Percentiles rank a stretch among this genome's conserved stretches.
These are phyloP conservation scores for Chrysolina americana DNA, from an alignment of 2,888 invertebrate genomes.

Conservation along the genomic window DNA sequence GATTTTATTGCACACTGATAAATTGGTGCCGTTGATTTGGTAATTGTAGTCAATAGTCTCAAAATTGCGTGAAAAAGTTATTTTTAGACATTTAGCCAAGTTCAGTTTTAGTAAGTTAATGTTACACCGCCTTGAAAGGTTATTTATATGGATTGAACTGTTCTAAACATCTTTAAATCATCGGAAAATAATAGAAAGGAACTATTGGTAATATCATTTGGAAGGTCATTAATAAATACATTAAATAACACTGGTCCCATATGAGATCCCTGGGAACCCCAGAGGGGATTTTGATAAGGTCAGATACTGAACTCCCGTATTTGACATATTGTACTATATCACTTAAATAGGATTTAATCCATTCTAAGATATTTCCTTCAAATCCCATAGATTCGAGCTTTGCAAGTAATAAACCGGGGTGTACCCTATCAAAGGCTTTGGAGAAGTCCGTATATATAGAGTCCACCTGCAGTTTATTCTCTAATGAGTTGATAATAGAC, in stretches of 20 bases:
- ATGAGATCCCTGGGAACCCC: conserved; percentile 30
- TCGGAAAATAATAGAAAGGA: conserved; percentile 27
- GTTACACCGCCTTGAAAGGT: conserved; percentile 23
- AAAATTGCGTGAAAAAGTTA: conserved; percentile 28
- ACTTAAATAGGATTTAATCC: conserved; percentile 30
- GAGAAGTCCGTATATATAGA: conserved; percentile 31
- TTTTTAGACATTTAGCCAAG: conserved; percentile 23
- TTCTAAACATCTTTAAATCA: conserved; percentile 24
- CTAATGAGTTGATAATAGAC: conserved; percentile 14
- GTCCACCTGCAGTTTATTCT: conserved; percentile 25
- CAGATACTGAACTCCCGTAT: conserved; percentile 18
- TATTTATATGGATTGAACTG: conserved; percentile 28
- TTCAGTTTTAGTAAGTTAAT: conserved; percentile 28
- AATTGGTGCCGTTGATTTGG: conserved; percentile 25
- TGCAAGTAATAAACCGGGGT: conserved; percentile 15
- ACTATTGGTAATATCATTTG: conserved; percentile 5
- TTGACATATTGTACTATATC: conserved; percentile 25
- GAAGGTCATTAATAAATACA: conserved; percentile 16
- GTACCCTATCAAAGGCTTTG: conserved; percentile 31
- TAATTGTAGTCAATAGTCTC: conserved; percentile 17
- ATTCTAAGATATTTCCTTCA: conserved; percentile 28
- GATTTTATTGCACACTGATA: conserved; percentile 19
- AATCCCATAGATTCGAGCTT: conserved; percentile 27
- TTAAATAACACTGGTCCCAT: conserved; percentile 25
- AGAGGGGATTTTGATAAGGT: conserved; percentile 18